Evolutionary conservation across 2,113 vertebrate genomes (phyloP).

Genomic region (Grantiella picta): DNA sequence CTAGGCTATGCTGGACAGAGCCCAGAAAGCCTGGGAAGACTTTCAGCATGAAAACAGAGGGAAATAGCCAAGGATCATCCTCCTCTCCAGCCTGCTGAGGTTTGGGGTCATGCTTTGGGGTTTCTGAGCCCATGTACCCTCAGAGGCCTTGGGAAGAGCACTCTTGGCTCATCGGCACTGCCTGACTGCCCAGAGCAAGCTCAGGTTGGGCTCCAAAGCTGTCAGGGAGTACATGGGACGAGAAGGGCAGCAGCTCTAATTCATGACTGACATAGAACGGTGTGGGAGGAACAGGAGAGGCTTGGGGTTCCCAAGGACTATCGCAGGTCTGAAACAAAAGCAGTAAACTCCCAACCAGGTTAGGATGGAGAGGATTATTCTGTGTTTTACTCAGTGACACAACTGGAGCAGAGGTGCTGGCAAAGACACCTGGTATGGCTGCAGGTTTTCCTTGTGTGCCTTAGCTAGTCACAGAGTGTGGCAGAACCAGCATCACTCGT

Average conservation of each 20-base stretch:
- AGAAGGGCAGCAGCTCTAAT: not conserved
- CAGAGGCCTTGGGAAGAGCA: not conserved
- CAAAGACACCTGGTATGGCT: not conserved
- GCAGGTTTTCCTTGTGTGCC: not conserved
- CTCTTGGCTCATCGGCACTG: not conserved
- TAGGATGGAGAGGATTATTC: not conserved
- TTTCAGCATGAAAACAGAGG: not conserved
- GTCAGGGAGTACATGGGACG: not conserved
- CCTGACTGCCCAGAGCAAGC: not conserved
- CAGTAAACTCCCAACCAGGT: not conserved
- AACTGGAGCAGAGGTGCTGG: not conserved
- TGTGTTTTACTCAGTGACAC: not conserved
- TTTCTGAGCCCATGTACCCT: fast-evolving
- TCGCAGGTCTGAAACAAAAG: not conserved
- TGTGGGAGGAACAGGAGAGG: not conserved
- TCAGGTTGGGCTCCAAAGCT: not conserved
- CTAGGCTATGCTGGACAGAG: not conserved
- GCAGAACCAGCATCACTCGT: not conserved
- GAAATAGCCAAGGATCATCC: not conserved
- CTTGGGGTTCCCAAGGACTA: not conserved
- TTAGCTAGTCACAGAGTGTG: not conserved
- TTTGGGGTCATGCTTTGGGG: not conserved
- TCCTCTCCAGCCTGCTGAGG: not conserved
- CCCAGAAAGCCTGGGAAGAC: not conserved
- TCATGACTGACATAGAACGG: not conserved